Percentiles rank a stretch among this genome's conserved stretches.
phyloP scores from a whole-genome alignment of 2,888 invertebrate genomes.

The Galerucella pusilla region DNA sequence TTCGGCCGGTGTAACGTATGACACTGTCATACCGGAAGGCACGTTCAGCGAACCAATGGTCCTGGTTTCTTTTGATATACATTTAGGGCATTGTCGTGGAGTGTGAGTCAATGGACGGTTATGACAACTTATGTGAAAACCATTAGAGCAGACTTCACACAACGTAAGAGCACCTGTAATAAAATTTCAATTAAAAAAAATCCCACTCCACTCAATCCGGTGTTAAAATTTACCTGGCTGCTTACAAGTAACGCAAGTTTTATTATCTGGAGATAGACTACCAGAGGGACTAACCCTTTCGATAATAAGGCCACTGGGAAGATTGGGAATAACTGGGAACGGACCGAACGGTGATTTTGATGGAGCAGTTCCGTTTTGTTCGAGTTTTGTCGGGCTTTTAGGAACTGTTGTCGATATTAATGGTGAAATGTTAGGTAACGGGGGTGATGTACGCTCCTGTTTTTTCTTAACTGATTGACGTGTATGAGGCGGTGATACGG shows the following conservation, averaged over 20 bases:
- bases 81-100: constrained; percentile 66
- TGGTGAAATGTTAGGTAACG: constrained; percentile 31
- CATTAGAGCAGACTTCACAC: constrained; percentile 67
- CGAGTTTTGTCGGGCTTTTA: constrained; percentile 11
- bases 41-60: constrained; percentile 58
- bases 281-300: constrained; percentile 65
- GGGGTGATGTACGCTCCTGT: constrained; percentile 55
- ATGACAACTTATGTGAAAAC: constrained; percentile 68
- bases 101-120: constrained; percentile 65
- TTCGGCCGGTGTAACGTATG: constrained; percentile 57
- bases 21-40: constrained; percentile 61
- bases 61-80: constrained; percentile 60
- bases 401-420: neutral
- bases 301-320: constrained; percentile 68
- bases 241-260: constrained; percentile 65
- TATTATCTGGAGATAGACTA: constrained; percentile 58
- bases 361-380: constrained; percentile 15
- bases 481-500: constrained; percentile 67
- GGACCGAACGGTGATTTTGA: constrained; percentile 43
- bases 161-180: constrained; percentile 63
- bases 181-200: constrained; percentile 28
- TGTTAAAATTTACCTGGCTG: constrained; percentile 63
- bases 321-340: constrained; percentile 65
- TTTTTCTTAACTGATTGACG: constrained; percentile 64
- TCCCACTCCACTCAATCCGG: neutral